Evolutionary conservation across 2,113 vertebrate genomes (phyloP).

Genomic region (Myrmecophaga tridactyla): DNA sequence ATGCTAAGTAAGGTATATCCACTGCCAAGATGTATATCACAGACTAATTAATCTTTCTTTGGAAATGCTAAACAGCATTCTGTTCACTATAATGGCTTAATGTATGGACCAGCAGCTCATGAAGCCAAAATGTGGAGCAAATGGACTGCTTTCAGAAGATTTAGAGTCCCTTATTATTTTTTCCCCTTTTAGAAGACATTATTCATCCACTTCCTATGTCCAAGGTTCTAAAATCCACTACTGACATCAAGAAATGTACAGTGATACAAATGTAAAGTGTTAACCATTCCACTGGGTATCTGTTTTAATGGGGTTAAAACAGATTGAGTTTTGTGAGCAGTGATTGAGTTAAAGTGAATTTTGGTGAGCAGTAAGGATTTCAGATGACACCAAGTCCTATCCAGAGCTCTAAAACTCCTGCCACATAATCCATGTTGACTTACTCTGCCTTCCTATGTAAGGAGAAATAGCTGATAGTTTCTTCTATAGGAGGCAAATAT

Average conservation of each 20-base stretch:
- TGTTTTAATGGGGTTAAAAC: slow-evolving; percentile 20
- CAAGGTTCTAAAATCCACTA: neutral
- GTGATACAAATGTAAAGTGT: neutral
- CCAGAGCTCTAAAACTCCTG: neutral
- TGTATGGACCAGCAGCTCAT: neutral
- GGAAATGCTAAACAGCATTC: neutral
- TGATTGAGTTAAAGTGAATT: neutral
- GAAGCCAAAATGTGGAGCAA: neutral
- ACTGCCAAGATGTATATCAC: neutral
- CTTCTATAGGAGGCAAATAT: neutral
- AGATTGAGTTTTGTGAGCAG: too few relatives aligned
- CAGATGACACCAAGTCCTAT: neutral
- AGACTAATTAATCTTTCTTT: neutral
- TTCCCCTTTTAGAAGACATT: neutral
- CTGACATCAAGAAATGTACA: neutral
- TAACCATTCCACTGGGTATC: neutral
- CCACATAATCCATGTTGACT: neutral
- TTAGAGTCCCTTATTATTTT: neutral
- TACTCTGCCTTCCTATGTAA: neutral
- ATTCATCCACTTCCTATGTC: neutral
- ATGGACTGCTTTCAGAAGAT: neutral
- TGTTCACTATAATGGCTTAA: neutral
- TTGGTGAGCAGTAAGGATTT: neutral
- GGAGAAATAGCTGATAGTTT: neutral
- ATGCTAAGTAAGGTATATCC: accelerated